Conservation (phyloP, 1,140 invertebrate species). For the Coelopa frigida region DNA sequence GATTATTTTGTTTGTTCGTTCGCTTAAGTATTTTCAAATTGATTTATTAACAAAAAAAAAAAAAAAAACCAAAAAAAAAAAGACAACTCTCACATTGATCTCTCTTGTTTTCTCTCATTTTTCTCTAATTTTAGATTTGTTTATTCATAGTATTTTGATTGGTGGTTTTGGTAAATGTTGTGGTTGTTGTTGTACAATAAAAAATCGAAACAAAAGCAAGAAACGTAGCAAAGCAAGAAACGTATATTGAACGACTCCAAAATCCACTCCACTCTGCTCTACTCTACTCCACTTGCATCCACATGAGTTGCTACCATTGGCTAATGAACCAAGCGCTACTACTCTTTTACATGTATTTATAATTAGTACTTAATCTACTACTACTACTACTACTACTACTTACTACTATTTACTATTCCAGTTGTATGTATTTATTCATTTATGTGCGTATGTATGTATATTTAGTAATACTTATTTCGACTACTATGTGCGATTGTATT, state of each 20-base stretch:
- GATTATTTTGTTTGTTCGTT: no score
- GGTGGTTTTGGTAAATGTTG: slow-evolving; percentile 13
- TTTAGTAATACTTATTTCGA: no score
- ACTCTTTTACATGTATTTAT: not conserved
- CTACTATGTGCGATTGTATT: no score
- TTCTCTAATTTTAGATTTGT: slow-evolving; percentile 13
- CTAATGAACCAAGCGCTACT: not conserved
- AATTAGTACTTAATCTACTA: not conserved
- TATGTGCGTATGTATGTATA: not conserved
- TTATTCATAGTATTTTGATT: slow-evolving; percentile 9
- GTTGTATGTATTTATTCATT: slow-evolving; percentile 1
- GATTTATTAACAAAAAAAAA: not conserved
- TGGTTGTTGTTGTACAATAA: slow-evolving; percentile 7
- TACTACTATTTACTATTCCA: slow-evolving; percentile 1
- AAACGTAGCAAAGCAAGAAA: slow-evolving; percentile 1
- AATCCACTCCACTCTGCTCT: no score
- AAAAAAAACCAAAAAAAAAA: not conserved
- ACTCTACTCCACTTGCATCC: not conserved
- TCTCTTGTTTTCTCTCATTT: slow-evolving; percentile 4
- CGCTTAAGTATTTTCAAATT: no score
- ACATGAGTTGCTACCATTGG: not conserved
- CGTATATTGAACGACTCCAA: no score
- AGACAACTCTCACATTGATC: no score
- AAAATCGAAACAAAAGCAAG: not conserved
- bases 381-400: not conserved